A percentile compares a stretch with the other conserved stretches of the same genome.
These are phyloP conservation scores for Heterodera carotae DNA, from an alignment of 1,140 invertebrate genomes.

Conservation along the genomic window DNA sequence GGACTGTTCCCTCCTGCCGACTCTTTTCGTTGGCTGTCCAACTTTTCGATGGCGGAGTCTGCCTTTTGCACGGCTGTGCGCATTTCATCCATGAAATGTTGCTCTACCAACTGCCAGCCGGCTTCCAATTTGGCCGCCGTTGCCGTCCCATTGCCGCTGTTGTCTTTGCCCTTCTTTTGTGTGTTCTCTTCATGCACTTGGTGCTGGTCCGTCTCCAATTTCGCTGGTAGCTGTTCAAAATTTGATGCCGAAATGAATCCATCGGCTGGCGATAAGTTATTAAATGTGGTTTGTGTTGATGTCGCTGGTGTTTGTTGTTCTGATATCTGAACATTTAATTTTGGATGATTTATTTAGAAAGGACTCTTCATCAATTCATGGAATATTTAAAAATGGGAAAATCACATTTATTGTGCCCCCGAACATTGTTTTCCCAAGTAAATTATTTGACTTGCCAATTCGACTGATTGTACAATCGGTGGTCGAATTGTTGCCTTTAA, in stretches of 20 bases:
- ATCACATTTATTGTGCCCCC: background rate
- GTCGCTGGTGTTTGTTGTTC: background rate
- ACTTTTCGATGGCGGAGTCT: conserved; percentile 14
- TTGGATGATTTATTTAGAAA: background rate
- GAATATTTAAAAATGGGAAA: background rate
- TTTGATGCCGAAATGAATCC: no score
- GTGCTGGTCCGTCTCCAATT: conserved; percentile 3
- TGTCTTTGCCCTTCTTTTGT: background rate
- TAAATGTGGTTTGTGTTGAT: background rate
- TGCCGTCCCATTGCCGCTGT: background rate
- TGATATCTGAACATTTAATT: background rate
- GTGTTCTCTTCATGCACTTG: background rate
- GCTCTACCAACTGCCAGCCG: conserved; percentile 12
- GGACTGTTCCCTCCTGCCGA: background rate
- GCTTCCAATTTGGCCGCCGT: background rate
- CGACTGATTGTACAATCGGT: background rate
- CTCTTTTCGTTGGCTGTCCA: conserved; percentile 4
- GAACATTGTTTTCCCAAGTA: background rate
- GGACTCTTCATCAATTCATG: background rate
- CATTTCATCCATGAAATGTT: conserved; percentile 22
- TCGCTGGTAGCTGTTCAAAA: background rate
- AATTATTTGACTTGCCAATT: background rate
- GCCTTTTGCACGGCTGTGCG: conserved; percentile 20
- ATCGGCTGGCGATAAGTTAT: background rate
- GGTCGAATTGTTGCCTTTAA: background rate